These are phyloP conservation scores for Selene dorsalis DNA, from an alignment of 2,797 vertebrate species.

Conservation along the genomic window DNA sequence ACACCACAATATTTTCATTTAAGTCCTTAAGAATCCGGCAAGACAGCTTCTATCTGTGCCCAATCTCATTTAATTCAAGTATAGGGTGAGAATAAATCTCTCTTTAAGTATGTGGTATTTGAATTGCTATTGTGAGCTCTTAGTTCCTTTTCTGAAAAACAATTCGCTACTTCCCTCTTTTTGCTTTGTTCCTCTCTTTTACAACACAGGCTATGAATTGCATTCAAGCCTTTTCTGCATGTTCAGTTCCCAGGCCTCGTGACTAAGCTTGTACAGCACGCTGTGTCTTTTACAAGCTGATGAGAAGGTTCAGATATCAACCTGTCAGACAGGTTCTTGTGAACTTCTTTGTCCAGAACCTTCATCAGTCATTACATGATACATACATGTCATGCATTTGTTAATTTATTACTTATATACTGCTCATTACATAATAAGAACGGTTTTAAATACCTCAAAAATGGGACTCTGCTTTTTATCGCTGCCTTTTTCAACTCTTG, in stretches of 20 bases:
- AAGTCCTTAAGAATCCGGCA: neutral
- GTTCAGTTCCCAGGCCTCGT: neutral
- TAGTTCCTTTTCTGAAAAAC: neutral
- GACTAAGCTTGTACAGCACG: neutral
- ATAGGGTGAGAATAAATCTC: neutral
- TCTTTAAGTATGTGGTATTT: neutral
- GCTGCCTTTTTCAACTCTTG: neutral
- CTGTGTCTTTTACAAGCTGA: neutral
- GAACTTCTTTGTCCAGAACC: neutral
- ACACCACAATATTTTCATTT: neutral
- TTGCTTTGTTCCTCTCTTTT: neutral
- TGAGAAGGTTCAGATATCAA: neutral
- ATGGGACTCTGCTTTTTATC: neutral
- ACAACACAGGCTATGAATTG: neutral
- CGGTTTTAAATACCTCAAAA: too few species aligned
- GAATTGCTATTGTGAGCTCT: neutral
- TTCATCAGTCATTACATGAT: neutral
- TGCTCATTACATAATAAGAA: neutral
- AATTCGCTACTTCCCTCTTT: slow-evolving; percentile 5
- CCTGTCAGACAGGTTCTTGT: slow-evolving; percentile 16
- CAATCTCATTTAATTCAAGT: neutral
- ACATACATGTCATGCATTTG: slow-evolving; percentile 5
- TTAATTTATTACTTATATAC: neutral
- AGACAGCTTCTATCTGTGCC: neutral
- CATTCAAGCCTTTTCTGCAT: neutral